These are phyloP conservation scores for Dreissena rostriformis DNA, from an alignment of 1,140 invertebrate species.

Conservation along the genomic window DNA sequence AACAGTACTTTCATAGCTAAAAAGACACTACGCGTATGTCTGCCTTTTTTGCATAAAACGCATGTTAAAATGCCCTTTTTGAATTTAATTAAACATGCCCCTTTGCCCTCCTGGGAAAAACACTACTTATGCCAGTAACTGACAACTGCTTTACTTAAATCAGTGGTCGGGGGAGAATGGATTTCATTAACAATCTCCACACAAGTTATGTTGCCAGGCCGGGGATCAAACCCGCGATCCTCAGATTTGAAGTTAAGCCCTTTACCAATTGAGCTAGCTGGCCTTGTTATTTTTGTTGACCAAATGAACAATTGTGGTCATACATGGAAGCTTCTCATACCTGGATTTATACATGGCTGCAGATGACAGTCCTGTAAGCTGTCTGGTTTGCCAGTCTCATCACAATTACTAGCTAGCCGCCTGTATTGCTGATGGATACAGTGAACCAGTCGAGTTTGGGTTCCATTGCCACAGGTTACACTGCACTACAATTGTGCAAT, in stretches of 20 bases:
- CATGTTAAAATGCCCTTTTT: no score
- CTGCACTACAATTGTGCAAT: constrained; percentile 60
- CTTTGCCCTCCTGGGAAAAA: no score
- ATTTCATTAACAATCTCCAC: neutral
- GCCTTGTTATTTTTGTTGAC: neutral
- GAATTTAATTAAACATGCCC: no score
- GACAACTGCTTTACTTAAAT: no score
- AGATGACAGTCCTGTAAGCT: constrained; percentile 51
- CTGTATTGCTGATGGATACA: constrained; percentile 61
- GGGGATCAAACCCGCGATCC: no score
- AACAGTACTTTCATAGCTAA: no score
- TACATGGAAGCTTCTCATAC: constrained; percentile 22
- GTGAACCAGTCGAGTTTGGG: constrained; percentile 63
- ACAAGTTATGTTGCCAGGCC: neutral
- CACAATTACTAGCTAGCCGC: constrained; percentile 60
- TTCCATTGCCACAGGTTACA: constrained; percentile 62
- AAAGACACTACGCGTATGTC: no score
- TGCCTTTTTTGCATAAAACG: no score
- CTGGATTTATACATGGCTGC: constrained; percentile 58
- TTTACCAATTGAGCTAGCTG: neutral
- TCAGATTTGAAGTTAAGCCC: neutral
- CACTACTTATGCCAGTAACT: no score
- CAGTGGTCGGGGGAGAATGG: neutral
- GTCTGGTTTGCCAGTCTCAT: constrained; percentile 56
- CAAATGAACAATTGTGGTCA: neutral